These are phyloP conservation scores for Takifugu flavidus DNA, from an alignment of 2,113 vertebrate genomes.

Conservation along the genomic window DNA sequence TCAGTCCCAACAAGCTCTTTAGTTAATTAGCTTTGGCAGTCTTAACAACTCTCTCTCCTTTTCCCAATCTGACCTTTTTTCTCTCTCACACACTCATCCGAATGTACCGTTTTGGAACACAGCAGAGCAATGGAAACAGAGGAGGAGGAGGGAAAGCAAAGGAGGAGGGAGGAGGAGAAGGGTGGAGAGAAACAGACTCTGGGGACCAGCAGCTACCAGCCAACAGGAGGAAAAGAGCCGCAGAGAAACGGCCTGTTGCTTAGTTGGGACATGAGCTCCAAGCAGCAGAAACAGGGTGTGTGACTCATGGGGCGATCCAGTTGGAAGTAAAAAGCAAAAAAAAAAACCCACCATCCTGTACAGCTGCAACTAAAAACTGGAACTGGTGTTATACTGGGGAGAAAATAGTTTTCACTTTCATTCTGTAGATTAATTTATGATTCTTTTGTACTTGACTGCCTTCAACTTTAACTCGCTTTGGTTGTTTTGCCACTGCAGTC, in stretches of 20 bases:
- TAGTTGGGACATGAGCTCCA: slow-evolving; percentile 36
- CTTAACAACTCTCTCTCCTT: slow-evolving; percentile 37
- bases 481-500: no score
- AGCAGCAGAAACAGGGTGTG: slow-evolving; percentile 45
- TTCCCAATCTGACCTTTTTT: slow-evolving; percentile 8
- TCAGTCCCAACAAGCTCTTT: slow-evolving; percentile 3
- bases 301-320: slow-evolving; percentile 25
- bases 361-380: neutral
- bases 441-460: no score
- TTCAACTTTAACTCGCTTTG: no score
- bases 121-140: slow-evolving; percentile 24
- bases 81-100: slow-evolving; percentile 18
- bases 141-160: slow-evolving; percentile 39
- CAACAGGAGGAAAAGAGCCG: slow-evolving; percentile 21
- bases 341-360: no score
- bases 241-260: slow-evolving; percentile 44
- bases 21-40: slow-evolving; percentile 18
- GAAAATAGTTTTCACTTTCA: neutral
- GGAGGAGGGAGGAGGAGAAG: slow-evolving; percentile 48
- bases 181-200: slow-evolving; percentile 42
- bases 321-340: neutral
- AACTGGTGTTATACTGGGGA: no score
- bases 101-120: slow-evolving; percentile 45
- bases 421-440: neutral
- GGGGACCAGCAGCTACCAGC: slow-evolving; percentile 47